These are phyloP conservation scores for Nematopogon swammerdamellus DNA, from an alignment of 2,888 invertebrate genomes.

Conservation along the genomic window DNA sequence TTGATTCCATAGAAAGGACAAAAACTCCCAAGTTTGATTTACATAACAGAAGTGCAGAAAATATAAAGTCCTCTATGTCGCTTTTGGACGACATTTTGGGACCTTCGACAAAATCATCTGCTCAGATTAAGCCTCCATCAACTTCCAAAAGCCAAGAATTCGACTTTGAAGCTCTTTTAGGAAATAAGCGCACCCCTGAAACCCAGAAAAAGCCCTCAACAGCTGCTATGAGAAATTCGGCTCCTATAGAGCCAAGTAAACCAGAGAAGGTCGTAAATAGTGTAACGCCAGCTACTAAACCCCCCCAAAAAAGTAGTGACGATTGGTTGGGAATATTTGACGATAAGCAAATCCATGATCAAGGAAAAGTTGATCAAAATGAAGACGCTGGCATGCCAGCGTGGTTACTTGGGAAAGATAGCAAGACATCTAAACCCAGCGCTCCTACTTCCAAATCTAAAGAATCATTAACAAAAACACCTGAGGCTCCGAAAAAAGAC, in stretches of 20 bases:
- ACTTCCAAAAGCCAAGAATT: slow-evolving; percentile 33
- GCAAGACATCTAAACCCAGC: slow-evolving; percentile 14
- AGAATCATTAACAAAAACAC: slow-evolving; percentile 12
- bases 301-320: slow-evolving; percentile 28
- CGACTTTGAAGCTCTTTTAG: slow-evolving; percentile 32
- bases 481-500: slow-evolving; percentile 12
- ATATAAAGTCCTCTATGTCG: slow-evolving; percentile 30
- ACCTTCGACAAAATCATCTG: slow-evolving; percentile 25
- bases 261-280: slow-evolving; percentile 6
- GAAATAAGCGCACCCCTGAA: slow-evolving; percentile 22
- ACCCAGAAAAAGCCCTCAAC: background rate
- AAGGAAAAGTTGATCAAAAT: slow-evolving; percentile 25
- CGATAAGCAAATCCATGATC: slow-evolving; percentile 17
- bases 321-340: slow-evolving; percentile 50
- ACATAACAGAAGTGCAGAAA: background rate
- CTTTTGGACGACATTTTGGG: slow-evolving; percentile 55
- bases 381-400: slow-evolving; percentile 32
- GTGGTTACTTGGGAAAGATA: slow-evolving; percentile 31
- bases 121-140: slow-evolving; percentile 18
- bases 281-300: slow-evolving; percentile 8
- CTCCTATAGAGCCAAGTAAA: background rate
- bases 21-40: slow-evolving; percentile 13
- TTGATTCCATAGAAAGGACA: slow-evolving; percentile 24
- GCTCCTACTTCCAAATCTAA: slow-evolving; percentile 15
- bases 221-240: background rate